Conservation (phyloP, 64 coral and sea anemone species). For the Porites australiensis region DNA sequence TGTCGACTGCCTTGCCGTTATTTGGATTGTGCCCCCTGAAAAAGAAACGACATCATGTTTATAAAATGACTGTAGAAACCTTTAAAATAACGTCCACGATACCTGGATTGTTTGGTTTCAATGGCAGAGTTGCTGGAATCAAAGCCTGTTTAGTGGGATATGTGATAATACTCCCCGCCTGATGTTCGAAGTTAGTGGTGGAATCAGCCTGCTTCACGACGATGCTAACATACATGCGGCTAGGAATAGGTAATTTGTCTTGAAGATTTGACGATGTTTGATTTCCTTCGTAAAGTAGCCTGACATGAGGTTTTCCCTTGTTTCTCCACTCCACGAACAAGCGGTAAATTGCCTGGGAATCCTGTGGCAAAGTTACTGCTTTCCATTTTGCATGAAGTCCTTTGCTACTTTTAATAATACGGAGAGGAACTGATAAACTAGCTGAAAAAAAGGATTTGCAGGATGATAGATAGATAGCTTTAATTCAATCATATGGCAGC, state of each 20-base stretch:
- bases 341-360: background rate
- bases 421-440: background rate
- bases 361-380: constrained; percentile 1
- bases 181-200: background rate
- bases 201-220: background rate
- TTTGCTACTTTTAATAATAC: background rate
- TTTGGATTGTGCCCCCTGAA: too few species aligned
- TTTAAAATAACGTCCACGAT: too few species aligned
- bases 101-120: background rate
- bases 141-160: background rate
- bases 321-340: background rate
- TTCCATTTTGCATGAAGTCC: background rate
- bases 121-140: background rate
- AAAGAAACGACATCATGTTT: too few species aligned
- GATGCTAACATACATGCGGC: constrained; percentile 3
- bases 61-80: too few species aligned
- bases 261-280: background rate
- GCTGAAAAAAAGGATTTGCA: background rate
- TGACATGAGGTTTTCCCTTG: background rate
- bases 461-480: too few species aligned
- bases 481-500: too few species aligned
- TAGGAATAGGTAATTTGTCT: background rate
- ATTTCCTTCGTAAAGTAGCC: constrained; percentile 21
- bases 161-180: background rate
- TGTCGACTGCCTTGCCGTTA: too few species aligned